A percentile compares a stretch with the other conserved stretches of the same genome.
These are phyloP conservation scores for Coluber constrictor DNA, from an alignment of 2,797 vertebrate species.

Conservation along the genomic window DNA sequence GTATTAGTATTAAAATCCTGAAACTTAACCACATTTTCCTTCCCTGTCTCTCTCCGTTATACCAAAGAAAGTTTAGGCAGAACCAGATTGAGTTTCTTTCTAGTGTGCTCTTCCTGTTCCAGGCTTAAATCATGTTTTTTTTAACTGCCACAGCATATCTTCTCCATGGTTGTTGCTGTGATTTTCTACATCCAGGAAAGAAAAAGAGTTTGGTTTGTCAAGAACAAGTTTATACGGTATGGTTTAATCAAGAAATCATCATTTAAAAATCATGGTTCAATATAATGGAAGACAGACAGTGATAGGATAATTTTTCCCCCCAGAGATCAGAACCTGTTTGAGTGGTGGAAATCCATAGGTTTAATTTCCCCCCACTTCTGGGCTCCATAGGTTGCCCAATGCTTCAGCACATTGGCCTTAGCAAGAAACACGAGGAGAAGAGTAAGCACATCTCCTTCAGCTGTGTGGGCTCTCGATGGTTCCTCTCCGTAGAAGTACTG, in stretches of 20 bases:
- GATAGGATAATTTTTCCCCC: not conserved
- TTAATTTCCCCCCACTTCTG: slow-evolving; percentile 49
- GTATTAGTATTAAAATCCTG: not conserved
- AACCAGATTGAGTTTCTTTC: not conserved
- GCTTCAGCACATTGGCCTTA: slow-evolving; percentile 45
- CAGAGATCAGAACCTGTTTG: not conserved
- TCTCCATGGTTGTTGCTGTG: not conserved
- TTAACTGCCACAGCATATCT: not conserved
- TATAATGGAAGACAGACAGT: not conserved
- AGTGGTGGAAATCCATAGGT: slow-evolving; percentile 53
- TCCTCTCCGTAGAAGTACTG: slow-evolving; percentile 47
- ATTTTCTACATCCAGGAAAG: not conserved
- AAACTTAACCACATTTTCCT: not conserved
- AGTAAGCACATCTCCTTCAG: slow-evolving; percentile 63
- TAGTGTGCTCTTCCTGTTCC: not conserved
- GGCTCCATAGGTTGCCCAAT: slow-evolving; percentile 45
- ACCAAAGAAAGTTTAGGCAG: not conserved
- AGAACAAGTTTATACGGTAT: not conserved
- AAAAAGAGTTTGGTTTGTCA: not conserved
- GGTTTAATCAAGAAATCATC: not conserved
- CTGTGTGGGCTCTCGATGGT: slow-evolving; percentile 54
- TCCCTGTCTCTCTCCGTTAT: not conserved
- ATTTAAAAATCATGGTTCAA: not conserved
- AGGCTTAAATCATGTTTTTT: not conserved
- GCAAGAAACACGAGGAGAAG: slow-evolving; percentile 63